Evolutionary conservation across 1,140 invertebrate genomes (phyloP).

Genomic region (Yoshiicerus persimilis): DNA sequence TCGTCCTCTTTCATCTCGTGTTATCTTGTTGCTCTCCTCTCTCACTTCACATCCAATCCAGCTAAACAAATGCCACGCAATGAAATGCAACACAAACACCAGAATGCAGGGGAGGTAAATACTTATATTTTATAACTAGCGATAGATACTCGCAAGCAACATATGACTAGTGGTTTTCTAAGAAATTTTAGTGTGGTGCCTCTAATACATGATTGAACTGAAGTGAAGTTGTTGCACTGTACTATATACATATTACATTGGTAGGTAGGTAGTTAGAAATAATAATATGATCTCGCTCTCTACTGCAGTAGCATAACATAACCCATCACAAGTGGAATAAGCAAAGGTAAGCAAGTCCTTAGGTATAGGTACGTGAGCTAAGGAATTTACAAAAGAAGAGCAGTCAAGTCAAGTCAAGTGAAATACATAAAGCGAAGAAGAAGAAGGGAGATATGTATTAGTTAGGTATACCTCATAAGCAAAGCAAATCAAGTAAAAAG

Average conservation of each 20-base stretch:
- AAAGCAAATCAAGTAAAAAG: slow-evolving; percentile 12
- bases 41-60: background rate
- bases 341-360: background rate
- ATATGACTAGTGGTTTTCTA: slow-evolving; percentile 2
- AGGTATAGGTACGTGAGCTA: background rate
- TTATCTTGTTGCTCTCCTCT: background rate
- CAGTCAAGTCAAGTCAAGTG: background rate
- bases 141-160: background rate
- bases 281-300: no score
- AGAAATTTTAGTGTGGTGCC: background rate
- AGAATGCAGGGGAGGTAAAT: no score
- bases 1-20: background rate
- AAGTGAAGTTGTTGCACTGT: background rate
- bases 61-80: background rate
- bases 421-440: background rate
- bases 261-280: no score
- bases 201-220: background rate
- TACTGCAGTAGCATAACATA: background rate
- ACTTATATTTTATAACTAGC: background rate
- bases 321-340: no score
- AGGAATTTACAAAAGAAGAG: slow-evolving; percentile 12
- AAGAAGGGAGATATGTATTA: no score
- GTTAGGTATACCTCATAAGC: background rate
- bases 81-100: background rate
- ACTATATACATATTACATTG: no score